phyloP scores from a whole-genome alignment of 2,113 vertebrate genomes.

The Grantiella picta region DNA sequence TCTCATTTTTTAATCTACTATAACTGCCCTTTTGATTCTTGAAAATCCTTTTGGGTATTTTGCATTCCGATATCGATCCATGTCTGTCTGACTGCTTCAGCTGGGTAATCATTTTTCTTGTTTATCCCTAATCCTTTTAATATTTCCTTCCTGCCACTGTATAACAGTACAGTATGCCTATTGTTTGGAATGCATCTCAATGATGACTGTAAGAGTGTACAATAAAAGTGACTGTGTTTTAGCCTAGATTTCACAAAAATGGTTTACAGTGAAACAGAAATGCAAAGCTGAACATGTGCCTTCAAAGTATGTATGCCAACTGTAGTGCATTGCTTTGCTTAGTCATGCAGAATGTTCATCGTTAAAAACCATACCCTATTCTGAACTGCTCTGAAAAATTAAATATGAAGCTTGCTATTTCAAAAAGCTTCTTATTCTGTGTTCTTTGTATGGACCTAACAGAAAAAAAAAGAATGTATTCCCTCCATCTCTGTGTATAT shows the following conservation, averaged over 20 bases:
- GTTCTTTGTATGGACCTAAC: neutral
- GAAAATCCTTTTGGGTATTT: conserved; percentile 62
- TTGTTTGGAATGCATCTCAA: conserved; percentile 44
- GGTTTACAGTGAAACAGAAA: neutral
- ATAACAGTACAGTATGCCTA: conserved; percentile 22
- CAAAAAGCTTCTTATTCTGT: neutral
- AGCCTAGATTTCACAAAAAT: neutral
- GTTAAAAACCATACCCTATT: neutral
- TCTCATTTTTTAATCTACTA: conserved; percentile 67
- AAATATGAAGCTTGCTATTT: neutral
- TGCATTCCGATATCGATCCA: conserved; percentile 61
- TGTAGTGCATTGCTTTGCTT: neutral
- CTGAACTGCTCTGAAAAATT: neutral
- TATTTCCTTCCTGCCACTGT: conserved; percentile 68
- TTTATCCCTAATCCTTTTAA: conserved; percentile 69
- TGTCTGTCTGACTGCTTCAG: conserved; percentile 66
- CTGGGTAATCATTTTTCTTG: conserved; percentile 72
- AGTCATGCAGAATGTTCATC: neutral
- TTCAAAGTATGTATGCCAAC: neutral
- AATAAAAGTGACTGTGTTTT: conserved; percentile 11
- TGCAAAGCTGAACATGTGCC: neutral
- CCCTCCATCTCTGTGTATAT: neutral
- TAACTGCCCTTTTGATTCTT: conserved; percentile 63
- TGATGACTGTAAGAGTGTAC: neutral
- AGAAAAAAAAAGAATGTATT: neutral